Percentiles rank a stretch among this genome's conserved stretches.
Evolutionary conservation across 1,140 invertebrate genomes (phyloP).

Genomic region (Eurosta solidaginis): DNA sequence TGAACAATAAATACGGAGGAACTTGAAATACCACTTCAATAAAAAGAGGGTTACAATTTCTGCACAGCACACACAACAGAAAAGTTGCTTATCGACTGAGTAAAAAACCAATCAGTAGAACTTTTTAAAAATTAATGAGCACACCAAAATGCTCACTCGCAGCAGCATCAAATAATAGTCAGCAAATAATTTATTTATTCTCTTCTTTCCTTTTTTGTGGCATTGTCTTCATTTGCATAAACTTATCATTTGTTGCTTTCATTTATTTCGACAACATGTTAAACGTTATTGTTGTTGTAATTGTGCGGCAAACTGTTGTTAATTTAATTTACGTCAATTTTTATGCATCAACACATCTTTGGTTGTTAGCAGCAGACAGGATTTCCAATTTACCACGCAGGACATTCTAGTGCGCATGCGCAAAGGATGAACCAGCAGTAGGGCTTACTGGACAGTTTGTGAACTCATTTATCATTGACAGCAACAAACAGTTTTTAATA

Average conservation of each 20-base stretch:
- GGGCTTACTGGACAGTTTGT: background rate
- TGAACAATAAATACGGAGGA: too few species aligned
- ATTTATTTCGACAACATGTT: too few species aligned
- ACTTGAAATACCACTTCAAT: too few species aligned
- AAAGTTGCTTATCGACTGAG: background rate
- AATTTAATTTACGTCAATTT: conserved; percentile 11
- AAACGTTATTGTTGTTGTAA: background rate
- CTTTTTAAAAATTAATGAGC: conserved; percentile 5
- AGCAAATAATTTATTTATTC: background rate
- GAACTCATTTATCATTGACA: background rate
- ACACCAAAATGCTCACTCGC: background rate
- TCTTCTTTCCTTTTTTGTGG: background rate
- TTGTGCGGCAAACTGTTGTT: conserved; percentile 1
- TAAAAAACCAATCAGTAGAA: background rate
- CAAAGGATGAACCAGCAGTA: background rate
- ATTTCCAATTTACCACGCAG: background rate
- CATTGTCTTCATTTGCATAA: conserved; percentile 27
- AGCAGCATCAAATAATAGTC: background rate
- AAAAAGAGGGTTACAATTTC: background rate
- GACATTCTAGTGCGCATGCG: background rate
- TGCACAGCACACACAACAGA: background rate
- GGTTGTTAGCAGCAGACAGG: background rate
- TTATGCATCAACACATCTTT: conserved; percentile 3
- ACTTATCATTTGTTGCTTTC: conserved; percentile 13
- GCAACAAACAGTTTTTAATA: background rate